These are phyloP conservation scores for Cromileptes altivelis DNA, from an alignment of 2,113 vertebrate genomes.

Conservation along the genomic window DNA sequence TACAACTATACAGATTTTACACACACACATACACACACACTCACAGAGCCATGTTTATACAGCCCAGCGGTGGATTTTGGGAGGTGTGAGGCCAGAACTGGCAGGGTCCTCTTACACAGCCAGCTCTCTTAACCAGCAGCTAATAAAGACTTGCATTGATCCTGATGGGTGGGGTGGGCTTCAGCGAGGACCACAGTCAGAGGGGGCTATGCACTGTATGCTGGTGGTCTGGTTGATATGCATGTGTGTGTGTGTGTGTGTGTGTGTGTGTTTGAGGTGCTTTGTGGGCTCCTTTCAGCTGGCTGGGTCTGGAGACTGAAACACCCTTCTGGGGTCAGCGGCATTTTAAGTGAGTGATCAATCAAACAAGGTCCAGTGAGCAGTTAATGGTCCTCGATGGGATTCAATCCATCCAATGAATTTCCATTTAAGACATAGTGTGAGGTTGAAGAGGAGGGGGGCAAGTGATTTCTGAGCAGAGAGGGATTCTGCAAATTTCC, in stretches of 20 bases:
- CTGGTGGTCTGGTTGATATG: conserved; percentile 72
- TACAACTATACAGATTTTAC: neutral
- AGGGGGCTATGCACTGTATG: conserved; percentile 53
- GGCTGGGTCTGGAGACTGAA: conserved; percentile 39
- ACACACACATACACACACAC: conserved; percentile 31
- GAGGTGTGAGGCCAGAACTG: conserved; percentile 77
- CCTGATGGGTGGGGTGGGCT: conserved; percentile 75
- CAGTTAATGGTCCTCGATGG: conserved; percentile 49
- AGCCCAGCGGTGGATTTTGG: conserved; percentile 60
- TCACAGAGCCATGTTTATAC: conserved; percentile 61
- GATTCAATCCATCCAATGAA: conserved; percentile 56
- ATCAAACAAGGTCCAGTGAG: conserved; percentile 64
- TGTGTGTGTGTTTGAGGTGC: conserved; percentile 47
- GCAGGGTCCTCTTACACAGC: conserved; percentile 77
- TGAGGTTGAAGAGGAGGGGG: conserved; percentile 4
- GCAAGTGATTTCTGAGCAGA: conserved; percentile 41
- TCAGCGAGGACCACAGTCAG: conserved; percentile 70
- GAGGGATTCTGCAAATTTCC: conserved; percentile 2
- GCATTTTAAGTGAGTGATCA: conserved; percentile 69
- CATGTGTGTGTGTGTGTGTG: conserved; percentile 35
- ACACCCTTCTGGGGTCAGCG: conserved; percentile 48
- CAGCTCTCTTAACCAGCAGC: conserved; percentile 65
- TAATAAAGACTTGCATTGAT: conserved; percentile 82
- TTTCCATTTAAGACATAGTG: conserved; percentile 40
- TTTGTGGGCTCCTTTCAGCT: conserved; percentile 58